These are phyloP conservation scores for Pomacea canaliculata DNA, from an alignment of 2,888 invertebrate genomes.

Conservation along the genomic window DNA sequence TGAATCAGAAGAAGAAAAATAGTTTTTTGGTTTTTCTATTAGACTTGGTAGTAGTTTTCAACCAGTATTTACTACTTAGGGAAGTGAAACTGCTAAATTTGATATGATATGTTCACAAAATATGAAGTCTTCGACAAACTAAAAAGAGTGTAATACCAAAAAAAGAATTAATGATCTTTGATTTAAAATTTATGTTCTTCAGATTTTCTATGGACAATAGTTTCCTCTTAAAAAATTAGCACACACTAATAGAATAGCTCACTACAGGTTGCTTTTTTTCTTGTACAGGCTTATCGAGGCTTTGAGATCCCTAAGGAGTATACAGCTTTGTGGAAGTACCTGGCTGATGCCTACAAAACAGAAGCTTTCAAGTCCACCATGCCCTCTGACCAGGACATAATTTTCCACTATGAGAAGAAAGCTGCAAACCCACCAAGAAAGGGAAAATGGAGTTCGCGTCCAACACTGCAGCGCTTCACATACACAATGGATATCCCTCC, in stretches of 20 bases:
- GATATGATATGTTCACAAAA: too few relatives aligned
- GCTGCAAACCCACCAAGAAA: slow-evolving; percentile 1
- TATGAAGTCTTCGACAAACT: too few relatives aligned
- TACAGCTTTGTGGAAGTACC: slow-evolving; percentile 94
- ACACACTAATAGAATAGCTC: slow-evolving; percentile 1
- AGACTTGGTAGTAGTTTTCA: too few relatives aligned
- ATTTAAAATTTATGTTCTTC: too few relatives aligned
- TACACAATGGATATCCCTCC: slow-evolving; percentile 94
- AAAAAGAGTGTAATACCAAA: too few relatives aligned
- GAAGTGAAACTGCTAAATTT: too few relatives aligned
- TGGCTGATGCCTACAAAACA: slow-evolving; percentile 98
- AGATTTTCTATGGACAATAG: too few relatives aligned
- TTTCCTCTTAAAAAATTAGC: not conserved
- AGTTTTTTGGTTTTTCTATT: too few relatives aligned
- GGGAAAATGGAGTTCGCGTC: slow-evolving; percentile 26
- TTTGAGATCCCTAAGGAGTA: slow-evolving; percentile 79
- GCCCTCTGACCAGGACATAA: slow-evolving; percentile 98
- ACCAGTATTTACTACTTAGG: too few relatives aligned
- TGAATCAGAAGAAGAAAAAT: too few relatives aligned
- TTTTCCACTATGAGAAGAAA: slow-evolving; percentile 85
- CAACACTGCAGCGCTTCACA: slow-evolving; percentile 89
- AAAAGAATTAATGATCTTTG: too few relatives aligned
- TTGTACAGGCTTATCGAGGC: slow-evolving; percentile 65
- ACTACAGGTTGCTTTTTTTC: slow-evolving; percentile 18
- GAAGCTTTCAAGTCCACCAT: slow-evolving; percentile 99